Conservation (phyloP, 2,888 invertebrate genomes). For the Melangyna quadrimaculata region DNA sequence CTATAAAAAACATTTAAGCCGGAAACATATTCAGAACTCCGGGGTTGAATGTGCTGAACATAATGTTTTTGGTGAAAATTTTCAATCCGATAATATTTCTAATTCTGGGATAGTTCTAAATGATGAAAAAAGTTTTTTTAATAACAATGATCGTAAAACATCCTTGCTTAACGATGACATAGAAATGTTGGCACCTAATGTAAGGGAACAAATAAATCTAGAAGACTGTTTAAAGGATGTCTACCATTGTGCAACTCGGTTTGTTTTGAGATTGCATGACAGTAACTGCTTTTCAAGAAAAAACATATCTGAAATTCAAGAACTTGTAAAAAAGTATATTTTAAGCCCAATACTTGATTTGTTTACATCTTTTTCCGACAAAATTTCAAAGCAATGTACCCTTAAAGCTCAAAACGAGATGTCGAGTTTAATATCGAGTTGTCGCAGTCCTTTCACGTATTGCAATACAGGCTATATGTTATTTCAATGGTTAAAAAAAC, state of each 20-base stretch:
- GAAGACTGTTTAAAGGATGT: no score
- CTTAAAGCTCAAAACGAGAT: background rate
- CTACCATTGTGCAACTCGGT: no score
- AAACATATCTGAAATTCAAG: no score
- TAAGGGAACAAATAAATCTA: no score
- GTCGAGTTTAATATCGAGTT: background rate
- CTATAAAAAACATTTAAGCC: background rate
- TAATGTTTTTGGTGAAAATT: background rate
- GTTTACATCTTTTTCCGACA: background rate
- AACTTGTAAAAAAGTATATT: no score
- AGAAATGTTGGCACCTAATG: background rate
- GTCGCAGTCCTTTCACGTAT: background rate
- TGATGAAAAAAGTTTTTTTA: no score
- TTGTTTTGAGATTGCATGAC: no score
- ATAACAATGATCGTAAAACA: background rate
- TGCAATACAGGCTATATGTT: constrained; percentile 1
- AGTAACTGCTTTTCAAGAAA: no score
- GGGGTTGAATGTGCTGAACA: background rate
- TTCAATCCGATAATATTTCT: no score
- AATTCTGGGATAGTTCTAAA: no score
- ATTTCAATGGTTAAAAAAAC: constrained; percentile 1
- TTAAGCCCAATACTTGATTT: no score
- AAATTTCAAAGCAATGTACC: background rate
- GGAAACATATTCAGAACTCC: background rate
- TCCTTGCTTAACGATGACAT: background rate